A percentile compares a stretch with the other conserved stretches of the same genome.
Conservation (phyloP, 2,797 vertebrate genomes). For the Vultur gryphus region DNA sequence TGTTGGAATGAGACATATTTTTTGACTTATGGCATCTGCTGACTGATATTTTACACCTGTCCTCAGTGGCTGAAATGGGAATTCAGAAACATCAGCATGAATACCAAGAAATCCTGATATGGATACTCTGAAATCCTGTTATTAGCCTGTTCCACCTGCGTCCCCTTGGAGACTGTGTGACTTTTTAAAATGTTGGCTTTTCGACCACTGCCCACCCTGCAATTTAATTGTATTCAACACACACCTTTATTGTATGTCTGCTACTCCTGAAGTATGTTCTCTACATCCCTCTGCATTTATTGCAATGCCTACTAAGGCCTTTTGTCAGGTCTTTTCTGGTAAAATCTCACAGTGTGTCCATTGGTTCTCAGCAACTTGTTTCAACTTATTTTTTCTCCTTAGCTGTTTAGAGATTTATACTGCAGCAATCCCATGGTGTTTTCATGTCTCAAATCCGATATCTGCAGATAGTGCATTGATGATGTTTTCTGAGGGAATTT, state of each 20-base stretch:
- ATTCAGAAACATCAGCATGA: not conserved
- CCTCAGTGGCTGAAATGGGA: not conserved
- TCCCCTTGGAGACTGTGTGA: not conserved
- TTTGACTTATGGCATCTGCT: not conserved
- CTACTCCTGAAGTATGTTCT: not conserved
- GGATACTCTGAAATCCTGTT: not conserved
- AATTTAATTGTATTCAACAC: not conserved
- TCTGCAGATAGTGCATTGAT: not conserved
- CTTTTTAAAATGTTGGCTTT: not conserved
- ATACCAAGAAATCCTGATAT: not conserved
- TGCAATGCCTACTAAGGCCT: not conserved
- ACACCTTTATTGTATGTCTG: accelerated
- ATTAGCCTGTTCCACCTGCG: not conserved
- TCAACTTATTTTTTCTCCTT: not conserved
- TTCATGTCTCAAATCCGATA: not conserved
- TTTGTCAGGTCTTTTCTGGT: not conserved
- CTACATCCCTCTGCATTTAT: not conserved
- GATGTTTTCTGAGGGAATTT: not conserved
- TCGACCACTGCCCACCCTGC: not conserved
- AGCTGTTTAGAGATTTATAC: not conserved
- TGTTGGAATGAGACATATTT: not conserved
- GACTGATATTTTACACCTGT: not conserved
- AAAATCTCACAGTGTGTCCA: not conserved
- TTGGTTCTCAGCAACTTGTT: not conserved
- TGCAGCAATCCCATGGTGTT: not conserved